phyloP scores from a whole-genome alignment of 2,113 vertebrate genomes.

The Ginglymostoma cirratum region DNA sequence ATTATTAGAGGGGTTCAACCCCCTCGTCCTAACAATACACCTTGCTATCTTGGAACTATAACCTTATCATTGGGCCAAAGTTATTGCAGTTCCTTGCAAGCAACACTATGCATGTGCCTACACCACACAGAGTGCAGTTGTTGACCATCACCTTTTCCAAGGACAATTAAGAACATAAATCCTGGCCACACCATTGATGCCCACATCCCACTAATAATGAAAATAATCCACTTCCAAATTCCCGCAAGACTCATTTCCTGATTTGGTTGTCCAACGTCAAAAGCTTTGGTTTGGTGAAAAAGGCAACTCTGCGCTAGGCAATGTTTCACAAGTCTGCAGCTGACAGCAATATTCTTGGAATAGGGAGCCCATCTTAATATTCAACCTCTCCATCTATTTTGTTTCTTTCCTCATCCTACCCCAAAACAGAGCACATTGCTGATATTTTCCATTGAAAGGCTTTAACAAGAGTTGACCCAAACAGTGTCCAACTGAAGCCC shows the following conservation, averaged over 20 bases:
- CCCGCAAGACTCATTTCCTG: neutral
- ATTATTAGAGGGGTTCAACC: too few relatives aligned
- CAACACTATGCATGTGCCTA: neutral
- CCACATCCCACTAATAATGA: neutral
- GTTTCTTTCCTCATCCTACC: neutral
- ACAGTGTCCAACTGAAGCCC: neutral
- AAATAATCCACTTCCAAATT: neutral
- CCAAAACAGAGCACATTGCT: neutral
- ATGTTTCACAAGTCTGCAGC: neutral
- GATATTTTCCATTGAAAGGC: neutral
- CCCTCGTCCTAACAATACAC: too few relatives aligned
- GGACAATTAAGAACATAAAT: too few relatives aligned
- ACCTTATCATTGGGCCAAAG: neutral
- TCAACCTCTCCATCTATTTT: neutral
- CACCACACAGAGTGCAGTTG: neutral
- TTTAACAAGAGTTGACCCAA: neutral
- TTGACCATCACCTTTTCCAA: neutral
- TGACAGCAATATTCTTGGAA: neutral
- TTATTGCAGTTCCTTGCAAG: neutral
- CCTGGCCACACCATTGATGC: neutral
- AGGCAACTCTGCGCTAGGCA: neutral
- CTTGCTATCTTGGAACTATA: neutral
- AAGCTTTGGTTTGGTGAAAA: neutral
- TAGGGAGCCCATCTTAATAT: neutral
- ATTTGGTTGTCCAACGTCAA: neutral